Evolutionary conservation across 2,888 invertebrate species (phyloP).

Genomic region (Perdita meconis): DNA sequence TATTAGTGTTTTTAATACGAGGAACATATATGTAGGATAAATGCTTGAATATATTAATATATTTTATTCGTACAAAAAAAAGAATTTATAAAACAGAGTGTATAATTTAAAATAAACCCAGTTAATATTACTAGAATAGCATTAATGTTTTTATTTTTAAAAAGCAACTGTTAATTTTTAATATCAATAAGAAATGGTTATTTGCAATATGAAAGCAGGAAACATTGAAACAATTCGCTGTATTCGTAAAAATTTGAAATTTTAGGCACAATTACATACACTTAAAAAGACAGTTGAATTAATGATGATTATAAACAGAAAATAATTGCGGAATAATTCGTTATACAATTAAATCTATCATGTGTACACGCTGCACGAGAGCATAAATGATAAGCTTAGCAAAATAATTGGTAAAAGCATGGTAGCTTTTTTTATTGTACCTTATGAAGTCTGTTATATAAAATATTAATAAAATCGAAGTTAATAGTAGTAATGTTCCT

Average conservation of each 20-base stretch:
- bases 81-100: neutral
- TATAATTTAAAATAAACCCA: slow-evolving; percentile 2
- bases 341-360: slow-evolving; percentile 14
- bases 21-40: no score
- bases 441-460: neutral
- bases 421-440: slow-evolving; percentile 1
- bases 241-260: neutral
- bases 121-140: neutral
- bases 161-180: neutral
- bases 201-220: neutral
- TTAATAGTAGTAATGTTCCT: slow-evolving; percentile 15
- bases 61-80: neutral
- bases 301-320: neutral
- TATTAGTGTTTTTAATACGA: no score
- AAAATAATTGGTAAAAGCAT: slow-evolving; percentile 28
- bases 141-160: neutral
- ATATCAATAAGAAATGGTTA: neutral
- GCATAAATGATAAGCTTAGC: slow-evolving; percentile 5
- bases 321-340: neutral
- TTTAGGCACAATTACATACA: neutral
- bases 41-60: slow-evolving; percentile 1
- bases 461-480: neutral
- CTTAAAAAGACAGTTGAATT: no score
- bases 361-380: slow-evolving; percentile 4
- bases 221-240: neutral